Evolutionary conservation across 2,888 invertebrate species (phyloP).

Genomic region (Neoscelio sp.): DNA sequence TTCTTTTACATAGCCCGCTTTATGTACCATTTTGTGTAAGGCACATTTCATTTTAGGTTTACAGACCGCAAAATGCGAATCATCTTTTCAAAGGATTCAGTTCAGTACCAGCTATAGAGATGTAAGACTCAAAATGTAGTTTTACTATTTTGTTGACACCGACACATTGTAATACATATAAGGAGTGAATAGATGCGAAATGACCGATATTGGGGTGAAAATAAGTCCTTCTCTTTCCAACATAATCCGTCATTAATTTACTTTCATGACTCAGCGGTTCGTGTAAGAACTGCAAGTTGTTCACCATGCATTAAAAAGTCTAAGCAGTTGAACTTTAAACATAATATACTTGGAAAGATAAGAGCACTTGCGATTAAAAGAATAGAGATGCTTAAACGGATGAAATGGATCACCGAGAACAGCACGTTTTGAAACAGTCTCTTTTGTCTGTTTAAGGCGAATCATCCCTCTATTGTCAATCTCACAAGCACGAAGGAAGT

Average conservation of each 20-base stretch:
- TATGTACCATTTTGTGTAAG: constrained; percentile 49
- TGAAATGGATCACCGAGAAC: constrained; percentile 47
- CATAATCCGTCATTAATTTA: too few relatives aligned
- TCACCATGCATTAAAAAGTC: constrained; percentile 32
- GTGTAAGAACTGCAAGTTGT: constrained; percentile 24
- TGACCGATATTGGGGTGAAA: too few relatives aligned
- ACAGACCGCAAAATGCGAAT: constrained; percentile 45
- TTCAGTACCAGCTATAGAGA: constrained; percentile 5
- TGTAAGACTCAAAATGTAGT: constrained; percentile 14
- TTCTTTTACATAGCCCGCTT: constrained; percentile 39
- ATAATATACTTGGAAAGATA: constrained; percentile 26
- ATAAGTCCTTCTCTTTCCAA: too few relatives aligned
- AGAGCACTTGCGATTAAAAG: constrained; percentile 26
- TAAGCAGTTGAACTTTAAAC: constrained; percentile 42
- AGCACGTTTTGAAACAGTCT: constrained; percentile 30
- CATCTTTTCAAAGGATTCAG: constrained; percentile 9
- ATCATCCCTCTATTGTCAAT: constrained; percentile 34
- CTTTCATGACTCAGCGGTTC: constrained; percentile 17
- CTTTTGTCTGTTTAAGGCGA: constrained; percentile 55
- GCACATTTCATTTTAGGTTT: constrained; percentile 53
- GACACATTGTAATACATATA: too few relatives aligned
- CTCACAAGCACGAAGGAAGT: constrained; percentile 19
- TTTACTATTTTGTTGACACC: constrained; percentile 16
- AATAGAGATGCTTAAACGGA: constrained; percentile 22
- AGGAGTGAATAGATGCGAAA: too few relatives aligned